Conservation (phyloP, 64 coral and sea anemone genomes). For the Montipora foliosa region DNA sequence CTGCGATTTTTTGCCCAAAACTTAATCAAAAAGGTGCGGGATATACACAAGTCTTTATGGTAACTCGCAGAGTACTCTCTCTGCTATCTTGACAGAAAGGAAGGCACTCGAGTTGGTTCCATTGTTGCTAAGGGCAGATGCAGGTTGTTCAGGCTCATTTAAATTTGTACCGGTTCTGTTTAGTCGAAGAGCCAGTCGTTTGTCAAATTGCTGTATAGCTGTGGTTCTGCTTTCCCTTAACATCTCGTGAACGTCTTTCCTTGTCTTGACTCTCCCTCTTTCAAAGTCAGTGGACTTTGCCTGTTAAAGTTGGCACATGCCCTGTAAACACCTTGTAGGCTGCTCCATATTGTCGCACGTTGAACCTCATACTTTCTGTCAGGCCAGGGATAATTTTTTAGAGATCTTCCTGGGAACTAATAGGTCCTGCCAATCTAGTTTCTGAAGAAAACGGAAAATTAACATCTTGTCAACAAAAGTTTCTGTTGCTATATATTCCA, state of each 20-base stretch:
- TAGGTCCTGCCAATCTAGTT: not conserved
- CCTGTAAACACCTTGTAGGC: not conserved
- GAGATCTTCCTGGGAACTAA: not conserved
- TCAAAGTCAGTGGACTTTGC: not conserved
- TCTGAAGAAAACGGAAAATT: not conserved
- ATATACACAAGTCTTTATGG: too few relatives aligned
- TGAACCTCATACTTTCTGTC: not conserved
- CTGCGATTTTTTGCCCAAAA: too few relatives aligned
- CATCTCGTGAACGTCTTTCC: too few relatives aligned
- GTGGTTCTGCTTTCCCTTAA: too few relatives aligned
- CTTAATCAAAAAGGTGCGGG: too few relatives aligned
- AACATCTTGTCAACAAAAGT: not conserved
- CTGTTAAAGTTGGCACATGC: not conserved
- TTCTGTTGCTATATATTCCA: not conserved
- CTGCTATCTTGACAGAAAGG: constrained; percentile 23
- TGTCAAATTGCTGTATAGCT: not conserved
- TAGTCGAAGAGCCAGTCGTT: constrained; percentile 4
- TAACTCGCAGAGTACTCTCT: not conserved
- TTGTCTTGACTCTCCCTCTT: not conserved
- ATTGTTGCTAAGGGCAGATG: constrained; percentile 19
- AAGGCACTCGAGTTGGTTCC: constrained; percentile 42
- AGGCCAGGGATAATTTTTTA: not conserved
- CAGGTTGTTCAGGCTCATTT: constrained; percentile 1
- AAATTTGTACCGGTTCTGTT: not conserved
- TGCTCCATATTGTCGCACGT: not conserved